Base-by-base conservation (phyloP, 2,113 vertebrate genomes). In the Clupea harengus region DNA sequence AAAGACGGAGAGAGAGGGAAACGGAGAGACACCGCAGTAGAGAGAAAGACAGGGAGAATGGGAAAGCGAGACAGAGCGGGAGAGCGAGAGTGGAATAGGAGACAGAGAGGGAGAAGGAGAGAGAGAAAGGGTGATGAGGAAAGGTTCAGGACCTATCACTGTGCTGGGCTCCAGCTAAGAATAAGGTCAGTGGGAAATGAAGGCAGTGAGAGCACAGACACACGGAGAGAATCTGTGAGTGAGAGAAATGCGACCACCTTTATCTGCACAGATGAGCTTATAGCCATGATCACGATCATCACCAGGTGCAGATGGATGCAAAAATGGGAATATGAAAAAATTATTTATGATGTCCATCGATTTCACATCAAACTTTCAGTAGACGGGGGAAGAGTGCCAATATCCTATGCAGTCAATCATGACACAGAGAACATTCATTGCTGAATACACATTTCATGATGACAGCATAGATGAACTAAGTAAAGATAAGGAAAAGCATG, bases 161-260 rank as follows among this genome's bases (percentile, higher is more conserved):
- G 85, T 85, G 49, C 81, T 88, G 49, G 64, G 67, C 32, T 78
- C 72, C 72, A 78, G 72, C 72, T 28, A 80, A 57, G 57, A 89
- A 85, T 86, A 87, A 85, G 83, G 89, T 92, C 90, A 89, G 75
- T 81, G 81, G 86, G 85, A n/a, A 83, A 85, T 88, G 75, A 49
- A 25, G 47, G 80, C 25, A 45, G 49, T 45, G 20, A 67, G 25
- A 45, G 13, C 83, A 22, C n/a, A n/a, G 25, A 7, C 18, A 49
- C 47, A 7, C 0, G 28, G 4, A 44, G 28, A 78, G 72, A 39
- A 39, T 39, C 2, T 39, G 64, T 78, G 72, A 78, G 72, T 32
- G 13, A 17, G 28, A 4, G 72, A 32, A 78, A 78, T 78, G 15
- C 10, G 13, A 44, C 28, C 25, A 72, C 28, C 72, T 78, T 78